Base-by-base conservation (phyloP, 2,113 vertebrate genomes). In the Gnathonemus longibarbis region DNA sequence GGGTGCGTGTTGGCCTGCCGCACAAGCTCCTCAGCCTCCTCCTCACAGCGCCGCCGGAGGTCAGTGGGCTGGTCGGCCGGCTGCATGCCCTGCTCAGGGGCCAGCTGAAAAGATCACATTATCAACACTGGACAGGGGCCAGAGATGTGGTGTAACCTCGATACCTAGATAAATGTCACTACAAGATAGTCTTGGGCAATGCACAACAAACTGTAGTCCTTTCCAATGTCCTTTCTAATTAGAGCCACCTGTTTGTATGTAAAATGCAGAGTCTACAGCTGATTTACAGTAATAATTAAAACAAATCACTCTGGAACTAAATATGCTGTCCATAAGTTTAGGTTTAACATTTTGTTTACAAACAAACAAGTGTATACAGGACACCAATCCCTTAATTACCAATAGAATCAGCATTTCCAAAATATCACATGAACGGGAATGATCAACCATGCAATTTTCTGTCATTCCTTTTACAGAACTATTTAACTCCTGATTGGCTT, bases 51-150 rank as follows among this genome's bases (percentile, higher is more conserved):
- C 0, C 96, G 95, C 62, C 97, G 96, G 93, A 99, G 94, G 80
- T 99, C 97, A 1, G 97, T 98, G 0, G 98, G 98, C 10, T 98
- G 98, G 91, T 99, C 97, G 0, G 97, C 96, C 9, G 98, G 98
- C 91, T 98, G 98, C 90, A 99, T 97, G 45, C 98, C 98, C 90
- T 99, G 98, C 91, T 99, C 98, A 52, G 98, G 98, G 90, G 98
- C 98, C 52, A 99, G 97, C 99, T 99, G 93, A 46, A 53, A 1
- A 49, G 35, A 49, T 48, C 9, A 48, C 83, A 49, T 85, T 13
- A 85, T n/a, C 83, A 46, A 48, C 83, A 27, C 21, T 49, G 42
- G 46, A 49, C 21, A 85, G 45, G 4, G 24, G 46, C 42, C 83
- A 49, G 83, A 66, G 62, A 27, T 11, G 9, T 66, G 62, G 45